These are phyloP conservation scores for Acipenser ruthenus DNA, from an alignment of 2,797 vertebrate species.

Conservation along the genomic window DNA sequence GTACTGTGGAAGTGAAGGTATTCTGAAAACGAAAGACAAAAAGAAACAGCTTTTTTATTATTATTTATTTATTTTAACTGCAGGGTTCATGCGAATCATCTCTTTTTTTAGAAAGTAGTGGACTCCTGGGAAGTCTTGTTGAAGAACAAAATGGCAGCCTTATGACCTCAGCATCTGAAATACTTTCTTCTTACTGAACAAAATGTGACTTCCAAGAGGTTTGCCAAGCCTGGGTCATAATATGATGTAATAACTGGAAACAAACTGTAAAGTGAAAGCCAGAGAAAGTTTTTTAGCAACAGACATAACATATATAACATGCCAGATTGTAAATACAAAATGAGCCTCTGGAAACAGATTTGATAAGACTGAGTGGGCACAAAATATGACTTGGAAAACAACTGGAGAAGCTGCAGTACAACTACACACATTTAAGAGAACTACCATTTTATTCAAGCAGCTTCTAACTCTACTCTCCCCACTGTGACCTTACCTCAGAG, in stretches of 20 bases:
- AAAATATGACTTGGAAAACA: too few species aligned
- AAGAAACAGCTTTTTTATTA: background rate
- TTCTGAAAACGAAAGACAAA: constrained; percentile 46
- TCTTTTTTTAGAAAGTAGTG: too few species aligned
- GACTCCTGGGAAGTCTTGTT: background rate
- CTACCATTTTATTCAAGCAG: too few species aligned
- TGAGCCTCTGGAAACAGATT: too few species aligned
- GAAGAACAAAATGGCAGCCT: background rate
- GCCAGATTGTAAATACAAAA: too few species aligned
- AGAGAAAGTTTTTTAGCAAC: constrained; percentile 21
- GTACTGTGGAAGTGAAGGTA: constrained; percentile 62
- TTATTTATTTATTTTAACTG: background rate
- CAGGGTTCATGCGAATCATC: too few species aligned
- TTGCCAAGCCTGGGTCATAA: background rate
- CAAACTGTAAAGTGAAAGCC: constrained; percentile 20
- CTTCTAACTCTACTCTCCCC: too few species aligned
- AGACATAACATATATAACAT: too few species aligned
- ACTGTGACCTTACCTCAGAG: constrained; percentile 47
- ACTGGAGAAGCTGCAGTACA: too few species aligned
- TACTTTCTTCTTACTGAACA: background rate
- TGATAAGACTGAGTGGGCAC: too few species aligned
- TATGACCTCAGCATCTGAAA: background rate
- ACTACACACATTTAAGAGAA: too few species aligned
- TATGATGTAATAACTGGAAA: constrained; percentile 12
- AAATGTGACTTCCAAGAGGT: constrained; percentile 1